These are phyloP conservation scores for Erythrolamprus reginae DNA, from an alignment of 2,113 vertebrate species.

Conservation along the genomic window DNA sequence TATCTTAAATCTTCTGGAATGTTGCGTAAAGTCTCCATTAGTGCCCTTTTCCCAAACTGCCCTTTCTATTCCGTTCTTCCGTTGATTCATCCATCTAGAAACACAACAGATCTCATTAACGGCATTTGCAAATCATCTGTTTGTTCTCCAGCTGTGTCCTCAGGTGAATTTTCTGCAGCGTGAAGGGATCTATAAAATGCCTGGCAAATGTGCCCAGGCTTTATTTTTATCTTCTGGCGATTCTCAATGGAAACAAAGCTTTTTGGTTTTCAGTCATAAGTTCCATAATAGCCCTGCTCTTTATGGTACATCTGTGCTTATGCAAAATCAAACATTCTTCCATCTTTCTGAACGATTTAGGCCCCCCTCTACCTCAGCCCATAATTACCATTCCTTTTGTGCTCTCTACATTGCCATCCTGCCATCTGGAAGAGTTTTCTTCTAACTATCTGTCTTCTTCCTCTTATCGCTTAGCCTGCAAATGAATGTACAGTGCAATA, in stretches of 20 bases:
- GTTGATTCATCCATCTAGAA: background rate
- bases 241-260: constrained; percentile 13
- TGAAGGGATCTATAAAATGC: background rate
- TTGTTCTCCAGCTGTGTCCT: background rate
- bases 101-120: background rate
- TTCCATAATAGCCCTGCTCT: constrained; percentile 11
- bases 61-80: background rate
- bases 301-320: constrained; percentile 14
- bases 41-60: background rate
- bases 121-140: background rate
- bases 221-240: background rate
- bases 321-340: background rate
- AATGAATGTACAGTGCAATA: background rate
- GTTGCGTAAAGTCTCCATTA: background rate
- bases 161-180: background rate
- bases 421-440: constrained; percentile 29
- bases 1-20: background rate
- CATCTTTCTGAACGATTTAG: background rate
- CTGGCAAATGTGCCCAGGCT: background rate
- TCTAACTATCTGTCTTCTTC: constrained; percentile 6
- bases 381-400: constrained; percentile 24
- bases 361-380: background rate
- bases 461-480: background rate
- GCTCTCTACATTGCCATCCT: constrained; percentile 5
- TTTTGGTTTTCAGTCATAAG: background rate